phyloP scores from a whole-genome alignment of 2,113 vertebrate species.

The Siniperca knerii region DNA sequence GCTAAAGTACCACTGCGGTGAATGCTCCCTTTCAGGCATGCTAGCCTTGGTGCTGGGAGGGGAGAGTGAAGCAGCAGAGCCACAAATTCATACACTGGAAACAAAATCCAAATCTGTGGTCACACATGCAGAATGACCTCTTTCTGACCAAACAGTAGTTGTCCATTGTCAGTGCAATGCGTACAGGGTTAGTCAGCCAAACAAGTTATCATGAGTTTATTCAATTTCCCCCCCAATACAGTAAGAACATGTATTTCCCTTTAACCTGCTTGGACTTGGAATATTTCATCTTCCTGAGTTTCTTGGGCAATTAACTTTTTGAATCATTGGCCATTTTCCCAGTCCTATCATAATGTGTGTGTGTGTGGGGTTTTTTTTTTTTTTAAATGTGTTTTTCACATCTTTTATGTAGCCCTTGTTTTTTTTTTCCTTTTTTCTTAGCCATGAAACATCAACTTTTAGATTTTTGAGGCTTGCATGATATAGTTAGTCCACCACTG shows the following conservation, averaged over 20 bases:
- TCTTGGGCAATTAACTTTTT: background rate
- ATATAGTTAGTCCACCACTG: too few relatives aligned
- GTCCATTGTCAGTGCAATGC: background rate
- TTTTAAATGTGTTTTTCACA: background rate
- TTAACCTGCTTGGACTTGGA: background rate
- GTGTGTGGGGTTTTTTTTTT: background rate
- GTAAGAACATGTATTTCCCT: background rate
- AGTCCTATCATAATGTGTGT: background rate
- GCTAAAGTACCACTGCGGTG: background rate
- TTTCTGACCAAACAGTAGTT: background rate
- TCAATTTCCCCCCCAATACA: background rate
- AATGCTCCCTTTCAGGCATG: background rate
- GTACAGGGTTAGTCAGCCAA: background rate
- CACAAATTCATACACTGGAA: background rate
- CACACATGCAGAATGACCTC: background rate
- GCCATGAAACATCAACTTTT: background rate
- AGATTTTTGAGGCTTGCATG: too few relatives aligned
- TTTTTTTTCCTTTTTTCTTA: background rate
- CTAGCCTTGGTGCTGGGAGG: background rate
- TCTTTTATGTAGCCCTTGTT: background rate
- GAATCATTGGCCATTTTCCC: background rate
- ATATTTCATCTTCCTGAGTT: background rate
- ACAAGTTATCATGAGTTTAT: background rate
- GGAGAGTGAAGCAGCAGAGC: slow-evolving; percentile 1
- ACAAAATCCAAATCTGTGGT: background rate